Base-by-base conservation (phyloP, 2,888 invertebrate genomes). In the Phrixothrix hirtus region DNA sequence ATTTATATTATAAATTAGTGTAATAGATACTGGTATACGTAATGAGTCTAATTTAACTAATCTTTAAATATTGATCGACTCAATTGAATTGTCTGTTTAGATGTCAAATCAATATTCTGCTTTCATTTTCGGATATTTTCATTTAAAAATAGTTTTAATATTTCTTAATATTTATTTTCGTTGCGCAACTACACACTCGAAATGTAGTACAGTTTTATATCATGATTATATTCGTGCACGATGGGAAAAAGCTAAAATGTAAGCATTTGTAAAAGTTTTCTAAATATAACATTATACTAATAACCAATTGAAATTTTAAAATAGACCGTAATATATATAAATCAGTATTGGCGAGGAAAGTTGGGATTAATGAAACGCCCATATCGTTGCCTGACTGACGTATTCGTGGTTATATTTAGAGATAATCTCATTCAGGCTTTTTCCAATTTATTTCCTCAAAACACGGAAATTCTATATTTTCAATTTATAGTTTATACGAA, bases 211-310 rank as follows among this genome's bases (percentile, higher is more conserved):
- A n/a, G n/a, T 21, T 32, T 49, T 44, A 44, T 50, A 43, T 38
- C 50, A 43, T 50, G 37, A n/a, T 43, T 37, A 36, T 31, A 37
- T 36, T 43, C 30, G 30, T 36, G 37, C 43, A 43, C 25, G 26
- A 42, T 14, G 27, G 30, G 25, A 42, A 44, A 43, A 49, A 36
- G 34, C 14, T 36, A 42, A 30, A 42, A 42, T 46, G 41, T 37
- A 52, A 42, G 46, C 41, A 41, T 59, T 57, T 38, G 38, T 38
- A 38, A 38, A 26, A 38, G 38, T 38, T 55, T 59, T 55, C 59
- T 59, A 59, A 58, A 58, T 61, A 57, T 61, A 61, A 60, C 59
- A 45, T 56, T 48, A 51, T 55, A 49, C 55, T 57, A 59, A 61
- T 55, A 60, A 54, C 53, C 54, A 48, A 60, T 58, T 53, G 54